phyloP scores from a whole-genome alignment of 2,888 invertebrate genomes.

The Lasius platythorax region DNA sequence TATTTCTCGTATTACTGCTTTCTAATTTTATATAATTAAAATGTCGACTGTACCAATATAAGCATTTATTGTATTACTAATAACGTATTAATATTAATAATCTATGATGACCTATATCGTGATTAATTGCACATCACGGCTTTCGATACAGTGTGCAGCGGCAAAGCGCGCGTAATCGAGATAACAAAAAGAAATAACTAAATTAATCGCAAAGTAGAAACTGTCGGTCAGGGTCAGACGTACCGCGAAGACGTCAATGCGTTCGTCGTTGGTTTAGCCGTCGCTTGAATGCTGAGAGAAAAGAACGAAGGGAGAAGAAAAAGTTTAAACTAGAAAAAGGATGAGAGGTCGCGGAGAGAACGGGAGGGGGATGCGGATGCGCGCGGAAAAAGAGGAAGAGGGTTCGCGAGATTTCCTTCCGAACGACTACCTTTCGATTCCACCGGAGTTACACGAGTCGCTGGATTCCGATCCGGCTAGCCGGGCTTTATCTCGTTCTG shows the following conservation, averaged over 20 bases:
- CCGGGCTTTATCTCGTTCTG: conserved; percentile 46
- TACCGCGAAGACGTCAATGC: background rate
- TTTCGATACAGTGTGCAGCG: conserved; percentile 1
- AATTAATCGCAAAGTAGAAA: conserved; percentile 28
- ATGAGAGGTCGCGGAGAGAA: background rate
- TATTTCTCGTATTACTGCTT: background rate
- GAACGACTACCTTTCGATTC: conserved; percentile 76
- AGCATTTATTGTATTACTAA: background rate
- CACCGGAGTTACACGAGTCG: conserved; percentile 76
- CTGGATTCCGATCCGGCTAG: conserved; percentile 71
- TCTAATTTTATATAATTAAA: background rate
- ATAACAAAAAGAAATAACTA: conserved; percentile 4
- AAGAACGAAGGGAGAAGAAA: conserved; percentile 10
- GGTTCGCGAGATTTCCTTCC: conserved; percentile 73
- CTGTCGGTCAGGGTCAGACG: conserved; percentile 25
- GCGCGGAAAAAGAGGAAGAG: conserved; percentile 19
- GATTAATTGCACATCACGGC: background rate
- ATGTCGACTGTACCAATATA: background rate
- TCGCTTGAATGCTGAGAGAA: background rate
- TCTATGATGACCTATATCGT: background rate
- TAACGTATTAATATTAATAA: conserved; percentile 25
- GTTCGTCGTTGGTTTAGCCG: conserved; percentile 2
- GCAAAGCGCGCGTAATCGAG: conserved; percentile 16
- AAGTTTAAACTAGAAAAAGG: conserved; percentile 26
- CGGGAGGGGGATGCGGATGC: background rate